Percentiles rank a stretch among this genome's conserved stretches.
Evolutionary conservation across 2,797 vertebrate species (phyloP).

Genomic region (Malurus splendens): DNA sequence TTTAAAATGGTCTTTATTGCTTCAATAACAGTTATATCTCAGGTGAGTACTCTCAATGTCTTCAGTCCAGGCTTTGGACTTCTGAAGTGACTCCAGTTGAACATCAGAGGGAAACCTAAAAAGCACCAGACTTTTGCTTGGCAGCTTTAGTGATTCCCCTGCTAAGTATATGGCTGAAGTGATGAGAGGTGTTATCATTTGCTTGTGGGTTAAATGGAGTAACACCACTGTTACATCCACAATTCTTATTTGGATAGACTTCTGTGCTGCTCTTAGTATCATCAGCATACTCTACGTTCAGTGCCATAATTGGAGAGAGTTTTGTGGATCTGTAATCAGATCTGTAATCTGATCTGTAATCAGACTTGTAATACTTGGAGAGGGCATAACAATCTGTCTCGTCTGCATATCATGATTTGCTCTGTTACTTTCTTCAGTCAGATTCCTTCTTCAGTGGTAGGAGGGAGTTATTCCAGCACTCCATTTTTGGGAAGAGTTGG

Average conservation of each 20-base stretch:
- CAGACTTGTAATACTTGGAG: not conserved
- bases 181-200: not conserved
- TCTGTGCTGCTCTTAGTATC: not conserved
- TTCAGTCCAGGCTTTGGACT: not conserved
- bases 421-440: not conserved
- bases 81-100: not conserved
- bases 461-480: not conserved
- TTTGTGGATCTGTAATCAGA: not conserved
- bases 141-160: not conserved
- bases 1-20: not conserved
- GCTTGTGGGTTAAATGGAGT: not conserved
- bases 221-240: not conserved
- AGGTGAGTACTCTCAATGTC: not conserved
- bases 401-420: not conserved
- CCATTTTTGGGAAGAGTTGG: not conserved
- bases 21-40: not conserved
- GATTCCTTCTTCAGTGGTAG: not conserved
- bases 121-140: not conserved
- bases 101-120: not conserved
- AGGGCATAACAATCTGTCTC: not conserved
- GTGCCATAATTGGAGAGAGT: not conserved
- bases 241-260: not conserved
- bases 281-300: rapidly evolving
- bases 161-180: not conserved
- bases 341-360: too few relatives aligned